Conservation (phyloP, 2,113 vertebrate genomes). For the Pontoporia blainvillei region DNA sequence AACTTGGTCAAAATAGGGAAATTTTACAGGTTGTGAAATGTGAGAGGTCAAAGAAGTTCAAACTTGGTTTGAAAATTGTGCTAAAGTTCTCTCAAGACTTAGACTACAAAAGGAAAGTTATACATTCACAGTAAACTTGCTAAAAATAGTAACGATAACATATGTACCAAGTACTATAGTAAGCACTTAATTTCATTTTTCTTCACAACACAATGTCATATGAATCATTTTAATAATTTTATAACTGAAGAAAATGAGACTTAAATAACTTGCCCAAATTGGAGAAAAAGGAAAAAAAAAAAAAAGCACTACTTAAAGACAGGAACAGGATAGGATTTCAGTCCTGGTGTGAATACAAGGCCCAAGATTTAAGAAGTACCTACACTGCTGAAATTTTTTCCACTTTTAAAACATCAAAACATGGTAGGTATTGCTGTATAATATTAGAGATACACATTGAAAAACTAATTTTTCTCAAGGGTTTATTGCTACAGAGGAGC, state of each 20-base stretch:
- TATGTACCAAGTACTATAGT: background rate
- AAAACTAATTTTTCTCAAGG: slow-evolving; percentile 10
- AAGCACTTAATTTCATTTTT: background rate
- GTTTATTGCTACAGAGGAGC: background rate
- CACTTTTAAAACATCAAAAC: background rate
- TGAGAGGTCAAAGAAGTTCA: background rate
- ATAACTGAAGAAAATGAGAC: background rate
- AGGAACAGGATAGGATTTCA: background rate
- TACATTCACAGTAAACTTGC: background rate
- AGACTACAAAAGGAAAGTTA: background rate
- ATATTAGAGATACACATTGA: background rate
- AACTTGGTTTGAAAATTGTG: background rate
- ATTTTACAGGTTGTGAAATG: background rate
- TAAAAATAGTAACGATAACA: background rate
- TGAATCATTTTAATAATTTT: background rate
- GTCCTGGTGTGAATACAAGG: background rate
- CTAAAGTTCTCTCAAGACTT: background rate
- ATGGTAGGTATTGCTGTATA: background rate
- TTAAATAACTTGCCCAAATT: background rate
- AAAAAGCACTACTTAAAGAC: background rate
- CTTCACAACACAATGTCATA: background rate
- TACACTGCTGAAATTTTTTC: background rate
- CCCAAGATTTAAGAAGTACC: background rate
- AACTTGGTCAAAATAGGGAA: background rate
- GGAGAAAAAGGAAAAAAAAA: fast-evolving